A percentile compares a stretch with the other conserved stretches of the same genome.
These are phyloP conservation scores for Ooceraea biroi DNA, from an alignment of 1,140 invertebrate species.

Conservation along the genomic window DNA sequence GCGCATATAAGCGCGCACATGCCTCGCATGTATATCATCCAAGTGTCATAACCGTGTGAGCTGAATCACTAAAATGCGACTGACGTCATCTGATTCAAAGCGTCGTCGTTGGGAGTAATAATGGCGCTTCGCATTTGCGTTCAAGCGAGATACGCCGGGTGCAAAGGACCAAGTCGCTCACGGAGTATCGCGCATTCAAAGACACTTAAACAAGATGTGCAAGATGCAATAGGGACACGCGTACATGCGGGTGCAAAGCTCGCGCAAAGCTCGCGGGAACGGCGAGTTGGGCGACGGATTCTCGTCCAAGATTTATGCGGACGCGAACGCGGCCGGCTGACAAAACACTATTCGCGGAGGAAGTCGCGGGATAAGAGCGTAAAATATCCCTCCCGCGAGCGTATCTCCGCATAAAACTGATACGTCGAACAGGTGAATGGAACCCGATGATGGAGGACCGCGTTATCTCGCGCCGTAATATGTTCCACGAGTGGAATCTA, in stretches of 20 bases:
- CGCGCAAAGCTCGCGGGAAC: not conserved
- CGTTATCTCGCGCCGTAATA: constrained; percentile 54
- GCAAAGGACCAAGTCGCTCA: constrained; percentile 18
- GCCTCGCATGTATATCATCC: constrained; percentile 3
- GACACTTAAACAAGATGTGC: not conserved
- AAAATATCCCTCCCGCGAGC: constrained; percentile 9
- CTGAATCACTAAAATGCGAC: constrained; percentile 27
- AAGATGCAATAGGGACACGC: constrained; percentile 22
- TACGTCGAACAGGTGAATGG: constrained; percentile 58
- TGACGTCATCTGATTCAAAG: constrained; percentile 26
- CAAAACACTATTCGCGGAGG: not conserved
- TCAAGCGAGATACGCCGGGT: not conserved
- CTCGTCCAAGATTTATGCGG: constrained; percentile 29
- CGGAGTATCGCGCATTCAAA: constrained; percentile 3
- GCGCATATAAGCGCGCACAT: no score
- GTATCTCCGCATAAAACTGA: constrained; percentile 59
- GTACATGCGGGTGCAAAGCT: not conserved
- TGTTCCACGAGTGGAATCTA: constrained; percentile 39
- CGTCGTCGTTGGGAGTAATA: no score
- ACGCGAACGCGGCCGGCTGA: constrained; percentile 5
- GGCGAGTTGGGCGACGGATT: no score
- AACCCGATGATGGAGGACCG: constrained; percentile 52
- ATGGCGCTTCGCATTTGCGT: not conserved
- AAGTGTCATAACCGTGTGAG: constrained; percentile 30
- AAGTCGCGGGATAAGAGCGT: constrained; percentile 33